These are phyloP conservation scores for Erebia ligea DNA, from an alignment of 2,888 invertebrate species.

Conservation along the genomic window DNA sequence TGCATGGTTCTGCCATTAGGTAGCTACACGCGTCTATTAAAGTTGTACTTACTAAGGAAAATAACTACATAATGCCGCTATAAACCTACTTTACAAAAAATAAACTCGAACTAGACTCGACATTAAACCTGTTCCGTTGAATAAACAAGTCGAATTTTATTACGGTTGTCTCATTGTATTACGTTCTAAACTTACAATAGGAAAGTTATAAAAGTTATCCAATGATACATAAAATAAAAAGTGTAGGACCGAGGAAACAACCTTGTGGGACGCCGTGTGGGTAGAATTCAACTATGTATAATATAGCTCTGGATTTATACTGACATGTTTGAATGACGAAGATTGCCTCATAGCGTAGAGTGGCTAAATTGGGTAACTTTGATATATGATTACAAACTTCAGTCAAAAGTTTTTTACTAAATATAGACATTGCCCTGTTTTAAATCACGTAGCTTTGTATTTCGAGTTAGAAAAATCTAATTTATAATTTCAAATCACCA, in stretches of 20 bases:
- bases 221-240: slow-evolving; percentile 44
- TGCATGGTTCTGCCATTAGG: not conserved
- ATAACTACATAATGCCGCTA: slow-evolving; percentile 1
- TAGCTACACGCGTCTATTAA: not conserved
- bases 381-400: no score
- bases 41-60: slow-evolving; percentile 10
- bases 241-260: slow-evolving; percentile 54
- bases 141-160: slow-evolving; percentile 45
- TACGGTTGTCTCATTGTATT: slow-evolving; percentile 37
- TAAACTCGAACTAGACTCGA: not conserved
- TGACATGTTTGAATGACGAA: slow-evolving; percentile 47
- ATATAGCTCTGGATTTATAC: slow-evolving; percentile 41
- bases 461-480: no score
- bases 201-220: slow-evolving; percentile 14
- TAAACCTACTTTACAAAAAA: slow-evolving; percentile 18
- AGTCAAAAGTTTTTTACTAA: no score
- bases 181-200: slow-evolving; percentile 18
- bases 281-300: slow-evolving; percentile 43
- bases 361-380: not conserved
- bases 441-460: no score
- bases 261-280: slow-evolving; percentile 63
- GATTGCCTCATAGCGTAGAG: not conserved
- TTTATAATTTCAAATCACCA: no score
- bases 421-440: no score
- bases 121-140: slow-evolving; percentile 18